These are phyloP conservation scores for Aphaenogaster ashmeadi DNA, from an alignment of 1,140 invertebrate genomes.

Conservation along the genomic window DNA sequence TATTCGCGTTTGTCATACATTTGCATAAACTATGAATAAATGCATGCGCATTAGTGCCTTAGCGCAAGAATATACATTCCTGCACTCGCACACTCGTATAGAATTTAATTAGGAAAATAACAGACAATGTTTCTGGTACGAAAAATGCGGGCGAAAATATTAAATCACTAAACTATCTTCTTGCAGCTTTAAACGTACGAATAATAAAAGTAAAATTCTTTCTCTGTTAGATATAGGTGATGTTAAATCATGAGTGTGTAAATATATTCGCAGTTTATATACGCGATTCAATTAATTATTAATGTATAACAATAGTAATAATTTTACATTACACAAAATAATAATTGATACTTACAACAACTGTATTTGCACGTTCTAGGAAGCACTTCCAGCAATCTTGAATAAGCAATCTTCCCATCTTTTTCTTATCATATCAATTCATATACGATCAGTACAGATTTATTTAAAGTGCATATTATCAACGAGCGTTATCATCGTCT, in stretches of 20 bases:
- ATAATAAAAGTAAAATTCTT: not conserved
- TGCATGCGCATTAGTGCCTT: slow-evolving; percentile 24
- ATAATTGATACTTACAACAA: not conserved
- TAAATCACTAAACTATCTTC: not conserved
- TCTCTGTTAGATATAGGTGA: not conserved
- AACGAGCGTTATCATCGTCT: not conserved
- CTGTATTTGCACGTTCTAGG: not conserved
- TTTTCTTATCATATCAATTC: slow-evolving; percentile 1
- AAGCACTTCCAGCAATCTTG: not conserved
- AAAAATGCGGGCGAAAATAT: not conserved
- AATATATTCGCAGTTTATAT: not conserved
- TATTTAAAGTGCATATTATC: not conserved
- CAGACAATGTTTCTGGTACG: not conserved
- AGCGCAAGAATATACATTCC: not conserved
- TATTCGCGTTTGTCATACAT: slow-evolving; percentile 34
- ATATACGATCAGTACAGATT: not conserved
- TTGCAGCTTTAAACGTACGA: not conserved
- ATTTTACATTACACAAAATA: not conserved
- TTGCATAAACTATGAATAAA: slow-evolving; percentile 53
- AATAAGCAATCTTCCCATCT: not conserved
- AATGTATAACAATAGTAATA: slow-evolving; percentile 9
- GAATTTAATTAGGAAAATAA: not conserved
- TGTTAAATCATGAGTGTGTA: not conserved
- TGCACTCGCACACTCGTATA: not conserved
- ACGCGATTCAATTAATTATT: not conserved